These are phyloP conservation scores for Rhingia campestris DNA, from an alignment of 2,888 invertebrate genomes.

Conservation along the genomic window DNA sequence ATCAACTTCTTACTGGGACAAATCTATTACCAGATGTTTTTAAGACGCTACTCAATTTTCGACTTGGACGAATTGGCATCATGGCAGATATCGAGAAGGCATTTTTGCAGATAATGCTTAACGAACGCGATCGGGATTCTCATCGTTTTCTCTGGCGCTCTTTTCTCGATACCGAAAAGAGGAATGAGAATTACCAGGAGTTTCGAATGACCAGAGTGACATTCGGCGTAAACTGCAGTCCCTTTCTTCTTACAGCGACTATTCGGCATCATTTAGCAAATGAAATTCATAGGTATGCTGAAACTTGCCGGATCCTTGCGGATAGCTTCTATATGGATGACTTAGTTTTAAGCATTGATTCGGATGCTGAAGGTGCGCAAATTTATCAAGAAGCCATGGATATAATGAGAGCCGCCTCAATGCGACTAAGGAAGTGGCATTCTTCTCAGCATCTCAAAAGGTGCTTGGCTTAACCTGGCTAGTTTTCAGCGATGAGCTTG, in stretches of 20 bases:
- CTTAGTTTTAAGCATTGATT: constrained; percentile 26
- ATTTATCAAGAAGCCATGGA: constrained; percentile 32
- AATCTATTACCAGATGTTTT: constrained; percentile 39
- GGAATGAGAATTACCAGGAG: too few species aligned
- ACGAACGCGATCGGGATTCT: constrained; percentile 17
- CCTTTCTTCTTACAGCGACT: constrained; percentile 28
- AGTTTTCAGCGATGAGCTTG: constrained; percentile 13
- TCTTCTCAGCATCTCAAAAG: too few species aligned
- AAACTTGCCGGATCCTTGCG: constrained; percentile 4
- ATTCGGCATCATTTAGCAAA: constrained; percentile 21
- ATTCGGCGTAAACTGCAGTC: constrained; percentile 50
- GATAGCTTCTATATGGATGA: constrained; percentile 48
- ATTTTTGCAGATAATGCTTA: constrained; percentile 20
- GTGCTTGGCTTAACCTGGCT: constrained; percentile 18
- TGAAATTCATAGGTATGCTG: background rate
- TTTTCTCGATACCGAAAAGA: too few species aligned
- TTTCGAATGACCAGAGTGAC: constrained; percentile 43
- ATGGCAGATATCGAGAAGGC: constrained; percentile 32
- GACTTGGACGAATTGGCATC: constrained; percentile 17
- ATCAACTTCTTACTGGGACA: background rate
- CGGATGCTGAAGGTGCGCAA: constrained; percentile 27
- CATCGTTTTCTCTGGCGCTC: constrained; percentile 41
- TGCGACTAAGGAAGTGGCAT: constrained; percentile 48
- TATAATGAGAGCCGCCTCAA: constrained; percentile 34
- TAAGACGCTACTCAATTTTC: constrained; percentile 30